Percentiles rank a stretch among this genome's conserved stretches.
Evolutionary conservation across 2,113 vertebrate genomes (phyloP).

Genomic region (Brachionichthys hirsutus): DNA sequence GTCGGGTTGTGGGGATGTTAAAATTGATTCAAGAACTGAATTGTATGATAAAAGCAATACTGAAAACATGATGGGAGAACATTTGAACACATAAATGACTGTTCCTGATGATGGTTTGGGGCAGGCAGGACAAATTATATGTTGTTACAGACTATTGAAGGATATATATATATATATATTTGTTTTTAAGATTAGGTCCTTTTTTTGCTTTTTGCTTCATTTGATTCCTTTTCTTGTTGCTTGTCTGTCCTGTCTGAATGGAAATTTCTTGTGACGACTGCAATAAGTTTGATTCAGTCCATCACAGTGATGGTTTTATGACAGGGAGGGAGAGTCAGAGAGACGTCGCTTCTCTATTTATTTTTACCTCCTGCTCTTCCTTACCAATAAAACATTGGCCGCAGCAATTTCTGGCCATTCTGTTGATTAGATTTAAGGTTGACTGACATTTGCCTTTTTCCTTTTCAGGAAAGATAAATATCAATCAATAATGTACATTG

Average conservation of each 20-base stretch:
- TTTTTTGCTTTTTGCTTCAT: slow-evolving; percentile 37
- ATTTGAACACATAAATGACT: slow-evolving; percentile 43
- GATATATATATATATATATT: too few relatives aligned
- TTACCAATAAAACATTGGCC: slow-evolving; percentile 42
- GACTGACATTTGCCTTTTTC: slow-evolving; percentile 51
- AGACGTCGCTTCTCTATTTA: slow-evolving; percentile 43
- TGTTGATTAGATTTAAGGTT: slow-evolving; percentile 40
- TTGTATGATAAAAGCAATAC: slow-evolving; percentile 68
- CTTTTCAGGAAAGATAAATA: slow-evolving; percentile 52
- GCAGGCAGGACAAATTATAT: slow-evolving; percentile 42
- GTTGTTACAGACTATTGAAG: slow-evolving; percentile 35
- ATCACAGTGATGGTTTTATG: slow-evolving; percentile 73
- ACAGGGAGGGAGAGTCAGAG: slow-evolving; percentile 41
- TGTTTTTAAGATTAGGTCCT: slow-evolving; percentile 35
- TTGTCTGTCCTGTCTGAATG: slow-evolving; percentile 41
- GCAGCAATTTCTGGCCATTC: slow-evolving; percentile 35
- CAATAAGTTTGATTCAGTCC: slow-evolving; percentile 63
- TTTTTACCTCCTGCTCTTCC: slow-evolving; percentile 63
- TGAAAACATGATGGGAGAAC: slow-evolving; percentile 43
- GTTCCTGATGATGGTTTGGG: slow-evolving; percentile 44
- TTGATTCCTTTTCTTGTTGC: slow-evolving; percentile 47
- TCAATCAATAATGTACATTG: slow-evolving; percentile 48
- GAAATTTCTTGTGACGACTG: slow-evolving; percentile 56
- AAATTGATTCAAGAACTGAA: slow-evolving; percentile 29
- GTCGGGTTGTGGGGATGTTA: slow-evolving; percentile 11